Evolutionary conservation across 2,113 vertebrate genomes (phyloP).

Genomic region (Notiomystis cincta): DNA sequence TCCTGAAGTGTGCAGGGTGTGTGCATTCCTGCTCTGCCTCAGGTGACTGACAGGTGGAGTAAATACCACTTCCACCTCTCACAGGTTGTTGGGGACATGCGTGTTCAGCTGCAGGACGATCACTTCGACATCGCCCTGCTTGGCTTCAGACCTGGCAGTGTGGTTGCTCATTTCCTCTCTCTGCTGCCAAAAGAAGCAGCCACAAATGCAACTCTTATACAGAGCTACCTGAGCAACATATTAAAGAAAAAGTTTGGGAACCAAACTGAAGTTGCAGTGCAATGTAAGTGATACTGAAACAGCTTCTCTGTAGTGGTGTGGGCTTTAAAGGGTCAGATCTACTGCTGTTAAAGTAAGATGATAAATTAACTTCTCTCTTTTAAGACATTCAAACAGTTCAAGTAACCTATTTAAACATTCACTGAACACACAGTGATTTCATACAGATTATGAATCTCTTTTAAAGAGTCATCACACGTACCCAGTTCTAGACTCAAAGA

Average conservation of each 20-base stretch:
- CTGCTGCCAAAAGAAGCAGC: background rate
- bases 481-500: background rate
- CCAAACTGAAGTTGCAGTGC: background rate
- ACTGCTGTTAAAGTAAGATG: background rate
- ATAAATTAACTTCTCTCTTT: background rate
- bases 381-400: background rate
- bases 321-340: background rate
- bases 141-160: conserved; percentile 40
- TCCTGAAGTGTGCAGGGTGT: background rate
- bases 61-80: background rate
- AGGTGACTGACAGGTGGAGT: background rate
- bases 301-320: background rate
- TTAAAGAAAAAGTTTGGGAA: background rate
- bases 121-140: background rate
- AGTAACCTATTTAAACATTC: background rate
- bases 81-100: conserved; percentile 51
- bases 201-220: background rate
- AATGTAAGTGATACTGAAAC: conserved; percentile 20
- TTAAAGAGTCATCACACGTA: background rate
- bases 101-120: background rate
- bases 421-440: background rate
- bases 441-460: background rate
- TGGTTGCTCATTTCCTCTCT: conserved; percentile 21
- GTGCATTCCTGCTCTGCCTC: background rate
- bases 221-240: background rate